A percentile compares a stretch with the other conserved stretches of the same genome.
These are phyloP conservation scores for Calephelis virginiensis DNA, from an alignment of 1,140 invertebrate genomes.

Conservation along the genomic window DNA sequence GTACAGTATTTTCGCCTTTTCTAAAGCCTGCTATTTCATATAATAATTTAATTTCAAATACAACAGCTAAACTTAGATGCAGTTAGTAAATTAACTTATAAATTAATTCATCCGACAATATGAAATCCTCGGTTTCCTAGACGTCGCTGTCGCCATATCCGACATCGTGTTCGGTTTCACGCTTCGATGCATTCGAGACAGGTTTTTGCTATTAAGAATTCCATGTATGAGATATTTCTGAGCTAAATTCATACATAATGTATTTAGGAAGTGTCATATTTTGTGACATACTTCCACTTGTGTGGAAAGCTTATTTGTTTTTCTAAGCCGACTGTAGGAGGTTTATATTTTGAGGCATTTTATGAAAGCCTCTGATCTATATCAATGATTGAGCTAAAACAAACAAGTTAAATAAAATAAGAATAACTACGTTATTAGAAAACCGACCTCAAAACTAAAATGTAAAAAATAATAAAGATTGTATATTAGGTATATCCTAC, in stretches of 20 bases:
- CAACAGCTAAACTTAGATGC: neutral
- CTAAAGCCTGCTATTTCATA: too few relatives aligned
- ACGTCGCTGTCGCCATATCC: constrained; percentile 4
- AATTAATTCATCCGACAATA: constrained; percentile 27
- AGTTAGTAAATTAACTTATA: constrained; percentile 26
- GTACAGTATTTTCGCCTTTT: too few relatives aligned
- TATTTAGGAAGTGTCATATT: constrained; percentile 4
- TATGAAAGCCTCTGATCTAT: too few relatives aligned
- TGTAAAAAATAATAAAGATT: too few relatives aligned
- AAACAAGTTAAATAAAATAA: too few relatives aligned
- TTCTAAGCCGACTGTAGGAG: too few relatives aligned
- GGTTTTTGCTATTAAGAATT: constrained; percentile 15
- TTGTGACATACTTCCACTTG: neutral
- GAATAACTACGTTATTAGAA: too few relatives aligned
- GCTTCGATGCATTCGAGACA: constrained; percentile 7
- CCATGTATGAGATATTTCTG: constrained; percentile 14
- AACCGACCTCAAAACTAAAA: too few relatives aligned
- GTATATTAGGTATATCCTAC: too few relatives aligned
- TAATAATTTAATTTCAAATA: too few relatives aligned
- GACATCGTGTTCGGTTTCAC: constrained; percentile 9
- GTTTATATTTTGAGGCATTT: too few relatives aligned
- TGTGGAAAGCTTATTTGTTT: neutral
- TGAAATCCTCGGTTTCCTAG: constrained; percentile 25
- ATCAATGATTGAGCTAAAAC: too few relatives aligned
- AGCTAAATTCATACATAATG: constrained; percentile 13